Base-by-base conservation (phyloP, 2,888 invertebrate genomes). In the Oasisia sp. region DNA sequence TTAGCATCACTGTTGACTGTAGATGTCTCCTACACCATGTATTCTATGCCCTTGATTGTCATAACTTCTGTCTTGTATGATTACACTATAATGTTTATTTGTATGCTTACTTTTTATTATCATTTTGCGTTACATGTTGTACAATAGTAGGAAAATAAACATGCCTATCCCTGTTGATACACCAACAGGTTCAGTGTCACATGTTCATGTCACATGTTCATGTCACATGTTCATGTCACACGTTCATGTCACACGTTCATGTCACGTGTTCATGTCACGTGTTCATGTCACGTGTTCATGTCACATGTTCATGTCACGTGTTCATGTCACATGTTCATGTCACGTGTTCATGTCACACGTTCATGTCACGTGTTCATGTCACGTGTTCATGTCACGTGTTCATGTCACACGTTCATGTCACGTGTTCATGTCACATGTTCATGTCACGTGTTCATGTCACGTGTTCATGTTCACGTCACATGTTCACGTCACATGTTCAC, bases 391-490 rank as follows among this genome's bases (percentile, higher is more conserved):
- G 94, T 93, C 1, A 14, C 45, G n/a, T n/a, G 4, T 38, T 38
- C 4, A 38, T 38, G 38, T 38, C 38, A 38, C 38, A 38, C 38
- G 4, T 4, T 4, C 38, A 38, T 38, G 38, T 38, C 38, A 38
- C 32, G 58, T 12, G 56, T n/a, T 32, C 32, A 58, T 32, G 9
- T 14, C 50, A 50, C 14, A 50, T 50, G 50, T 9, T 50, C 12
- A 91, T 12, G n/a, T n/a, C 58, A 44, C 58, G 44, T 9, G 11
- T 92, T 91, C 92, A 91, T 89, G 94, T 93, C 1, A 14, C 45
- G n/a, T n/a, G n/a, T n/a, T n/a, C n/a, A n/a, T n/a, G 4, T 38
- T 38, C 4, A 38, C 4, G 38, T 38, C 38, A 38, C 38, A 38
- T 4, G 4, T 4, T 4, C 38, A 38, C 4, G 38, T 38, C 38